Conservation (phyloP, 2,888 invertebrate genomes). For the Boloria euphrosyne region DNA sequence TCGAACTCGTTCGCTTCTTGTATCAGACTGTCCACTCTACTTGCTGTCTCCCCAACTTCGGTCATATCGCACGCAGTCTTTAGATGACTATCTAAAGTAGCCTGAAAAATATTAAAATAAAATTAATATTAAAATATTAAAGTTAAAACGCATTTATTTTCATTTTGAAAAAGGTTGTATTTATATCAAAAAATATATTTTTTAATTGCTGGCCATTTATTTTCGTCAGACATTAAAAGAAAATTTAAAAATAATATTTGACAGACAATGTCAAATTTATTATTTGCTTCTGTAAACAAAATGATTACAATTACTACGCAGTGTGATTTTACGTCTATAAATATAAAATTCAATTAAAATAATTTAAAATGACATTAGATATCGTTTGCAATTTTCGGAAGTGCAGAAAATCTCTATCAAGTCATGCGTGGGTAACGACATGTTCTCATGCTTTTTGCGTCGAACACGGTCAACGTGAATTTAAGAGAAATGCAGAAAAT, state of each 20-base stretch:
- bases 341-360: not conserved
- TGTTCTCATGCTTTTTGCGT: conserved; percentile 82
- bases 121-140: conserved; percentile 16
- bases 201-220: no score
- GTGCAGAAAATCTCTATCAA: conserved; percentile 72
- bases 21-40: conserved; percentile 89
- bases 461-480: conserved; percentile 78
- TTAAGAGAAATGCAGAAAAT: conserved; percentile 72
- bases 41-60: conserved; percentile 94
- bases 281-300: not conserved
- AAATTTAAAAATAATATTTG: conserved; percentile 4
- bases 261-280: conserved; percentile 9
- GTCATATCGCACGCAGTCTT: conserved; percentile 92
- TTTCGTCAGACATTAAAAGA: no score
- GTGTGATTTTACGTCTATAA: not conserved
- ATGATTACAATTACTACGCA: no score
- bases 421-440: conserved; percentile 78
- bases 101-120: conserved; percentile 64
- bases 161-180: no score
- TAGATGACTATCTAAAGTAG: conserved; percentile 89
- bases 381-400: conserved; percentile 80
- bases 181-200: no score
- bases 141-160: not conserved
- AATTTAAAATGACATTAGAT: conserved; percentile 60
- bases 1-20: conserved; percentile 90